Conservation (phyloP, 2,888 invertebrate genomes). For the Gandaritis pyraliata region DNA sequence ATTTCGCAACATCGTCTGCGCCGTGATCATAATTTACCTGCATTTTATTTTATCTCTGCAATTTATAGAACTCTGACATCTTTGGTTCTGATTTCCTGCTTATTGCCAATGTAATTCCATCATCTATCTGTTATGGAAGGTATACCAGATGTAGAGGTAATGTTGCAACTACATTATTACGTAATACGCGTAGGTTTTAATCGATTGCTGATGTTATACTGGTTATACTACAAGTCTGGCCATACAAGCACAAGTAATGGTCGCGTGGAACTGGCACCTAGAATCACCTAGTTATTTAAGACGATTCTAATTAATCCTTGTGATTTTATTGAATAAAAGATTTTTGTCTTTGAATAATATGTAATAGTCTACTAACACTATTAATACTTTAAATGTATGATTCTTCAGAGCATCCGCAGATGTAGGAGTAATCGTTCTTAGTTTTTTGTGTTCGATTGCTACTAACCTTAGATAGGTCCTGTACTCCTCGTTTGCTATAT, state of each 20-base stretch:
- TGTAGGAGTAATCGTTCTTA: background rate
- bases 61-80: conserved; percentile 13
- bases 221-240: no score
- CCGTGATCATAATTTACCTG: conserved; percentile 47
- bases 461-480: no score
- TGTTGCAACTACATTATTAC: conserved; percentile 14
- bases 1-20: conserved; percentile 63
- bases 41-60: conserved; percentile 38
- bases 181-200: conserved; percentile 21
- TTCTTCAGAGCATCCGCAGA: no score
- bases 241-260: background rate
- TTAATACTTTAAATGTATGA: background rate
- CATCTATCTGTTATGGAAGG: conserved; percentile 12
- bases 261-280: no score
- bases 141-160: background rate
- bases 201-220: conserved; percentile 11
- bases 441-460: background rate
- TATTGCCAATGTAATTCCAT: conserved; percentile 19
- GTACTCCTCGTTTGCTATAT: background rate
- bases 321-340: no score
- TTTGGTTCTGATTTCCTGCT: conserved; percentile 19
- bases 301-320: no score
- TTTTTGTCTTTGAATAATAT: no score
- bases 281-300: no score
- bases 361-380: background rate